Evolutionary conservation across 2,888 invertebrate species (phyloP).

Genomic region (Drosophila histrio): DNA sequence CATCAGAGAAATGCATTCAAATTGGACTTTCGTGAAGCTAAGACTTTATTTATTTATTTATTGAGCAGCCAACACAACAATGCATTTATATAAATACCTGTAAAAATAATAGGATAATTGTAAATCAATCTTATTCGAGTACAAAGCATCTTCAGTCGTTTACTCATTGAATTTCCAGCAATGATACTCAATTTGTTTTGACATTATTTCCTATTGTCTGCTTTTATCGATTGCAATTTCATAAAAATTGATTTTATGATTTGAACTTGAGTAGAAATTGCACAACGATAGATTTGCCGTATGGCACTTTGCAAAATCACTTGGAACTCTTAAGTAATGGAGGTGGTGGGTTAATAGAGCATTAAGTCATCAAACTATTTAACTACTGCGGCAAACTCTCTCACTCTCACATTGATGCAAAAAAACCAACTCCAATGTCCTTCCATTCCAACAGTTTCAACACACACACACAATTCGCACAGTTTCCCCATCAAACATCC

Average conservation of each 20-base stretch:
- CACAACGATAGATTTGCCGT: constrained; percentile 19
- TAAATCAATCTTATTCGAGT: too few species aligned
- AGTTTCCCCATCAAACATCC: not conserved
- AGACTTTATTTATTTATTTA: too few species aligned
- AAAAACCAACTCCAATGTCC: not conserved
- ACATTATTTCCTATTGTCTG: not conserved
- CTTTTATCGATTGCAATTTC: constrained; percentile 22
- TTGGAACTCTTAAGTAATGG: constrained; percentile 17
- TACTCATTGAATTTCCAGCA: not conserved
- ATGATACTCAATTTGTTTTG: not conserved
- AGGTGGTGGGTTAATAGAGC: constrained; percentile 58
- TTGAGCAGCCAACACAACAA: too few species aligned
- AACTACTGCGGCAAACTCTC: constrained; percentile 29
- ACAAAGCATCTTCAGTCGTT: not conserved
- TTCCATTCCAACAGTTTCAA: not conserved
- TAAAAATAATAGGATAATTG: too few species aligned
- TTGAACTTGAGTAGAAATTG: constrained; percentile 31
- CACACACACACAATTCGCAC: not conserved
- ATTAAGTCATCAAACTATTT: constrained; percentile 67
- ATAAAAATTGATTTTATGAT: constrained; percentile 40
- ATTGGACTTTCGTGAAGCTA: too few species aligned
- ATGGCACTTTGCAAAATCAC: constrained; percentile 9
- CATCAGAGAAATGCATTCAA: too few species aligned
- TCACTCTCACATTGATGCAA: constrained; percentile 21
- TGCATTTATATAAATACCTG: too few species aligned